Percentiles rank a stretch among this genome's conserved stretches.
Conservation (phyloP, 1,140 invertebrate species). For the Charaxes varanes region DNA sequence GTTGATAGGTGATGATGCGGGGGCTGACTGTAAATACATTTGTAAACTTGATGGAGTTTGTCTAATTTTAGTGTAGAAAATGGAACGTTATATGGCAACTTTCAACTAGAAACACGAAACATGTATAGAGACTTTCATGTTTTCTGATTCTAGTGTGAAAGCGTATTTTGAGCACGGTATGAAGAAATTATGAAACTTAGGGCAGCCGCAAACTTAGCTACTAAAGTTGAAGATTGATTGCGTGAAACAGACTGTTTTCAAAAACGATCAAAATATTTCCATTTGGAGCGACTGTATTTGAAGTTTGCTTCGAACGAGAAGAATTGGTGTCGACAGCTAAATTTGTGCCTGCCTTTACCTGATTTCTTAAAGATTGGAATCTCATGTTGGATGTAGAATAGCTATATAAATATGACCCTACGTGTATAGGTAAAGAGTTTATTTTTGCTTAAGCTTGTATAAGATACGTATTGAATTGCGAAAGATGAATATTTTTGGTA, state of each 20-base stretch:
- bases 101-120: slow-evolving; percentile 6
- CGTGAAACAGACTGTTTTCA: too few relatives aligned
- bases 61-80: slow-evolving; percentile 40
- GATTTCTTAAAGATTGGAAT: slow-evolving; percentile 38
- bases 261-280: too few relatives aligned
- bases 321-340: slow-evolving; percentile 4
- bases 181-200: slow-evolving; percentile 32
- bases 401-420: slow-evolving; percentile 42
- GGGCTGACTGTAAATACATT: slow-evolving; percentile 44
- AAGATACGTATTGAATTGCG: slow-evolving; percentile 58
- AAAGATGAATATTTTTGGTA: slow-evolving; percentile 65
- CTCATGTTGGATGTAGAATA: slow-evolving; percentile 42
- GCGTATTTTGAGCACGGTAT: slow-evolving; percentile 38
- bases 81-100: slow-evolving; percentile 16
- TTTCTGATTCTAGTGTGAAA: slow-evolving; percentile 16
- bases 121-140: neutral
- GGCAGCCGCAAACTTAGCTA: slow-evolving; percentile 14
- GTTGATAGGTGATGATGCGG: slow-evolving; percentile 19
- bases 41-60: slow-evolving; percentile 43
- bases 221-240: neutral
- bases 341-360: slow-evolving; percentile 3
- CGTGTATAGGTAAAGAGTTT: slow-evolving; percentile 57
- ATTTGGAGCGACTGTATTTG: too few relatives aligned
- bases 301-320: too few relatives aligned
- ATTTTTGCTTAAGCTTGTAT: slow-evolving; percentile 71